Evolutionary conservation across 1,140 invertebrate genomes (phyloP), one percentile per base, ranked within the genome.

Genomic region (Sarcophaga peregrina): DNA sequence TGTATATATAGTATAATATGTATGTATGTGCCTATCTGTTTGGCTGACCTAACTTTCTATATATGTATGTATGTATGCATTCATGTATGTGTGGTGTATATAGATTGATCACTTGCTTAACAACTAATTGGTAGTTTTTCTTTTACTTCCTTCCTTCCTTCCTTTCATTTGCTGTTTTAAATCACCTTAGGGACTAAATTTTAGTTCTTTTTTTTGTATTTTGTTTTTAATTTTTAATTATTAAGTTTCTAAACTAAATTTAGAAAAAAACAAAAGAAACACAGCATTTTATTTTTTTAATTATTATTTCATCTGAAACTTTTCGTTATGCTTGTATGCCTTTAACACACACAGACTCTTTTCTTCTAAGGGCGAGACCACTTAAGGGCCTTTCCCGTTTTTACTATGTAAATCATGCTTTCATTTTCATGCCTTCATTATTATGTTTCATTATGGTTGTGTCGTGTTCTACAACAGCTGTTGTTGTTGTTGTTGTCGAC

Each of bases 221-320:
- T n/a, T n/a, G n/a, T n/a, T n/a, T n/a, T n/a, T n/a, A n/a, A 20
- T 11, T 78, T 25, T 37, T 37, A 37, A 37, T 37, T 37, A n/a
- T 37, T 37, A 37, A 37, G 25, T 37, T 37, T 37, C 25, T 37
- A 37, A 37, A 37, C 25, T 37, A 37, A n/a, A n/a, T n/a, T n/a
- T n/a, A n/a, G n/a, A n/a, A n/a, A n/a, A 78, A 78, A 75, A 58
- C 13, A 58, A 58, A 58, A 58, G 54, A 58, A 78, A 78, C 75
- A 78, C 75, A 78, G 75, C 75, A n/a, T n/a, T n/a, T n/a, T n/a
- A n/a, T n/a, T 76, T 47, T 74, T 52, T 78, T 76, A 17, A 73
- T 25, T 10, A 73, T 74, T 20, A 6, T 76, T 52, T 78, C 13
- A n/a, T 50, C n/a, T 7, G 10, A 9, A 7, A 25, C 17, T 72